Conservation (phyloP, 2,888 invertebrate genomes). For the Tillus elongatus region DNA sequence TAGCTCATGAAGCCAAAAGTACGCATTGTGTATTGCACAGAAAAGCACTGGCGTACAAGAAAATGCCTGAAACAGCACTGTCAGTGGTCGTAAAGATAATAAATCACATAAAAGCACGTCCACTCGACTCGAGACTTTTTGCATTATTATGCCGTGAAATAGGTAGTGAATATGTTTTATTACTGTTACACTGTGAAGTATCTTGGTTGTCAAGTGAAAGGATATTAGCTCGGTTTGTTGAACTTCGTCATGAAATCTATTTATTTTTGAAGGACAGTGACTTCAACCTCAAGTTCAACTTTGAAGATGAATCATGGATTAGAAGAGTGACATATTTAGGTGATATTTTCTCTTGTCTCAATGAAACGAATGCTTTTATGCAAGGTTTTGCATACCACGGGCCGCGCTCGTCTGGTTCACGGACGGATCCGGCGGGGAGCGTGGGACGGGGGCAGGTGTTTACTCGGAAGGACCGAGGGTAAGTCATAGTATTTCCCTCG, state of each 20-base stretch:
- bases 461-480: too few species aligned
- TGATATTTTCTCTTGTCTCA: too few species aligned
- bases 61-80: constrained; percentile 12
- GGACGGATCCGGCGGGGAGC: too few species aligned
- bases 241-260: constrained; percentile 17
- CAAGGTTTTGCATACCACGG: too few species aligned
- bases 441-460: too few species aligned
- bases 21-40: too few species aligned
- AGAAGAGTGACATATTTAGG: constrained; percentile 16
- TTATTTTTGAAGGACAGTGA: too few species aligned
- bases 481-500: too few species aligned
- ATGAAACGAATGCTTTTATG: constrained; percentile 15
- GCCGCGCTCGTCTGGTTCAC: too few species aligned
- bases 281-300: constrained; percentile 14
- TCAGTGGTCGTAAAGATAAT: constrained; percentile 12
- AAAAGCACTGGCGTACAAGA: constrained; percentile 17
- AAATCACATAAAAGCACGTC: too few species aligned
- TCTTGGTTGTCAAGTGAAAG: constrained; percentile 16
- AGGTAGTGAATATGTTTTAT: constrained; percentile 16
- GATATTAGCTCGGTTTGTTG: constrained; percentile 18
- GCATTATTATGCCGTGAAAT: too few species aligned
- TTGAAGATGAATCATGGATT: constrained; percentile 16
- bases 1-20: constrained; percentile 16
- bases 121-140: too few species aligned
- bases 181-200: constrained; percentile 17